Evolutionary conservation across 1,140 invertebrate genomes (phyloP), one percentile per base, ranked within the genome.

Genomic region (Bombus breviceps): DNA sequence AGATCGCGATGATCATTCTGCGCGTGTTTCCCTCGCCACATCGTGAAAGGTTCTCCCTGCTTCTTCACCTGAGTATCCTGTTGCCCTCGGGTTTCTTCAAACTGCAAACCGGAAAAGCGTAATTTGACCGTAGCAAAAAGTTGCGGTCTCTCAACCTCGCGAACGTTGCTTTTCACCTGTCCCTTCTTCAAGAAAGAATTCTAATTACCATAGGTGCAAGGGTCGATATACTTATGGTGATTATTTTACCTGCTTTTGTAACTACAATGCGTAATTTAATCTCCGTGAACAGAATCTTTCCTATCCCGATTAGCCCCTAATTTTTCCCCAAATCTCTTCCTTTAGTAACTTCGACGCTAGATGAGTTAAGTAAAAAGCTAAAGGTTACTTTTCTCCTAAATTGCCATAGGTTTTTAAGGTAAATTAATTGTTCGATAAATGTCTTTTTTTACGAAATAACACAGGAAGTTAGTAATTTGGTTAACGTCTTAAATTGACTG

Each of bases 71-170:
- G 25, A 41, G 28, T 59, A 76, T 59, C 53, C 53, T 39, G 74
- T n/a, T 59, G n/a, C 74, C 53, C 53, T 28, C 34, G 25, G 43
- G 18, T 69, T 53, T 81, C 78, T 71, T 53, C 34, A 53, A 47
- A 57, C 64, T 34, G 22, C 32, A 37, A 53, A 43, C 41, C 64
- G 64, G 68, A 72, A 81, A 59, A 76, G 53, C 53, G 74, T 76
- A 76, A 76, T 76, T 76, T 59, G 53, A 76, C 53, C 74, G 34
- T n/a, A 34, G 74, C 47, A 76, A 76, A 59, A 59, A 76, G 34
- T 76, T 76, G 74, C 74, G 74, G 74, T 76, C 34, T 76, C 25
- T n/a, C 18, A 22, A 25, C 15, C n/a, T 53, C 9, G 74, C 53
- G 1, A 43, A 43, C 37, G 69, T 28, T 43, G 69, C 6, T 72